phyloP scores from a whole-genome alignment of 2,113 vertebrate species.

The Triplophysa tibetana region DNA sequence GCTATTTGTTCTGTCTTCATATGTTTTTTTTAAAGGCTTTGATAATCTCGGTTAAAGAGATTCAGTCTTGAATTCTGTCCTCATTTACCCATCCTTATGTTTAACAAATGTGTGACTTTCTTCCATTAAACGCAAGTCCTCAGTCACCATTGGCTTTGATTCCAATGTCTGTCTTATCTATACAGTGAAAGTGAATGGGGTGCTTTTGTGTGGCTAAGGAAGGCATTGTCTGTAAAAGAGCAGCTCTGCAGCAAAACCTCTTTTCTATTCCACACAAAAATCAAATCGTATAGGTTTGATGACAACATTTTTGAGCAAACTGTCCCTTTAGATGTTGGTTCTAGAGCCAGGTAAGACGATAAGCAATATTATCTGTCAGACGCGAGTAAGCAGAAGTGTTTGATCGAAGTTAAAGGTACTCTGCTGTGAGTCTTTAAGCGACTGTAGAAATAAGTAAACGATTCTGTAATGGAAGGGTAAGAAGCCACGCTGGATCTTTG shows the following conservation, averaged over 20 bases:
- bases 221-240: too few species aligned
- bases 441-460: not conserved
- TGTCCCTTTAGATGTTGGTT: not conserved
- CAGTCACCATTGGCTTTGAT: too few species aligned
- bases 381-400: not conserved
- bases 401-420: constrained; percentile 4
- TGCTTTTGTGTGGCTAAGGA: too few species aligned
- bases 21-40: not conserved
- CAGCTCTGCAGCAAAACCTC: too few species aligned
- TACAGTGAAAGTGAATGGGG: not conserved
- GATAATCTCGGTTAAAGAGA: not conserved
- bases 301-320: not conserved
- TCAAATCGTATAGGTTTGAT: too few species aligned
- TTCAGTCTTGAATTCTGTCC: not conserved
- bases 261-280: too few species aligned
- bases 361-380: not conserved
- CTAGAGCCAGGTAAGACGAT: not conserved
- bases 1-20: not conserved
- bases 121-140: too few species aligned
- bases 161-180: not conserved
- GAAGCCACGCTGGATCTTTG: not conserved
- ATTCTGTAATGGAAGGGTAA: not conserved
- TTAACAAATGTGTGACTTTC: too few species aligned
- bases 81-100: not conserved
- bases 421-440: not conserved